phyloP scores from a whole-genome alignment of 2,797 vertebrate species.

The Hydrophis major region DNA sequence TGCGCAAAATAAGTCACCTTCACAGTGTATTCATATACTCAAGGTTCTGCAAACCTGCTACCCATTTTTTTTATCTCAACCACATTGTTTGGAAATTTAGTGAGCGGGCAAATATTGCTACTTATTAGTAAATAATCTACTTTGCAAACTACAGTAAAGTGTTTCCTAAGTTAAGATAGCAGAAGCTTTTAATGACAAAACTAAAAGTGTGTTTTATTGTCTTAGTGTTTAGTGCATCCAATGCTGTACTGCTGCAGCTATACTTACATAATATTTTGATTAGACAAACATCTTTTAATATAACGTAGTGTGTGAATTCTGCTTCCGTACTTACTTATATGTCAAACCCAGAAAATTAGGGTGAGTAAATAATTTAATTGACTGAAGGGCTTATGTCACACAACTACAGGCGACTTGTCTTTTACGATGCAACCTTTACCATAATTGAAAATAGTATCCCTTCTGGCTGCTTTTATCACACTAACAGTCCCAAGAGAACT shows the following conservation, averaged over 20 bases:
- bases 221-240: not conserved
- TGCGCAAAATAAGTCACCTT: not conserved
- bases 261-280: not conserved
- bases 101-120: not conserved
- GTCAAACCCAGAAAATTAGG: not conserved
- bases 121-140: not conserved
- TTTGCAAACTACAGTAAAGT: not conserved
- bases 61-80: not conserved
- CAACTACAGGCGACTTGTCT: not conserved
- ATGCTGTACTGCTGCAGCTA: not conserved
- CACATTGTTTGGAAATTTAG: not conserved
- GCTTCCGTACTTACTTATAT: not conserved
- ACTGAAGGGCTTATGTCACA: not conserved
- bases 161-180: not conserved
- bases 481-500: not conserved
- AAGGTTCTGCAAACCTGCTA: not conserved
- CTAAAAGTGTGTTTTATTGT: not conserved
- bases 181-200: not conserved
- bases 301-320: not conserved
- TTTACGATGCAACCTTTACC: not conserved
- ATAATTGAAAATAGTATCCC: not conserved
- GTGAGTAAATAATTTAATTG: not conserved
- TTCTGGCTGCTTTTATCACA: not conserved
- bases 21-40: not conserved
- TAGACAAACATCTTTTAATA: not conserved